A percentile compares a stretch with the other conserved stretches of the same genome.
Evolutionary conservation across 2,113 vertebrate species (phyloP).

Genomic region (Brachyhypopomus gauderio): DNA sequence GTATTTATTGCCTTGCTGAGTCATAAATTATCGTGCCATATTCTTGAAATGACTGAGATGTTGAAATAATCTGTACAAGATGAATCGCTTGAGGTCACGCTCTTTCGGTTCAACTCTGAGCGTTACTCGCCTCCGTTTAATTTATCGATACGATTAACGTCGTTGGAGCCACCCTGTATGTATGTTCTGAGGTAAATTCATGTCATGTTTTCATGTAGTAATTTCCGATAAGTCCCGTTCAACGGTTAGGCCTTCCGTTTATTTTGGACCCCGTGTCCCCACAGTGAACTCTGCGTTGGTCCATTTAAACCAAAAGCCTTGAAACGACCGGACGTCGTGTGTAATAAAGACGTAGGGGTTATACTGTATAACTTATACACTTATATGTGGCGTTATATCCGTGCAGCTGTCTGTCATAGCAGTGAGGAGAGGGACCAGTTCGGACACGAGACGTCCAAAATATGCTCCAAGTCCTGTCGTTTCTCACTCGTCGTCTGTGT

Average conservation of each 20-base stretch:
- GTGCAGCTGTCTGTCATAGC: not conserved
- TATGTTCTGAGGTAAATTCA: not conserved
- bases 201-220: not conserved
- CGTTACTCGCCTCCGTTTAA: conserved; percentile 5
- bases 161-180: not conserved
- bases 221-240: not conserved
- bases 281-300: not conserved
- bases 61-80: not conserved
- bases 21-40: conserved; percentile 13
- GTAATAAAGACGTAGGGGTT: not conserved
- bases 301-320: not conserved
- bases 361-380: too few relatives aligned
- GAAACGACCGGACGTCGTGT: not conserved
- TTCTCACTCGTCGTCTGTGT: conserved; percentile 9
- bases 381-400: not conserved
- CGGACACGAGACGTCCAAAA: conserved; percentile 28
- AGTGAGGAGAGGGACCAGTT: not conserved
- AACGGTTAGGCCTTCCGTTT: conserved; percentile 1
- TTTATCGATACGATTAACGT: not conserved
- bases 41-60: conserved; percentile 32
- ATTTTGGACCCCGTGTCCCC: not conserved
- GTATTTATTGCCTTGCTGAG: conserved; percentile 8
- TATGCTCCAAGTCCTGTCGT: conserved; percentile 35
- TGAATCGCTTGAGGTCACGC: conserved; percentile 24
- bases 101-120: conserved; percentile 21